Evolutionary conservation across 2,113 vertebrate species (phyloP), one percentile per base, ranked within the genome.

Genomic region (Stictonetta naevosa): DNA sequence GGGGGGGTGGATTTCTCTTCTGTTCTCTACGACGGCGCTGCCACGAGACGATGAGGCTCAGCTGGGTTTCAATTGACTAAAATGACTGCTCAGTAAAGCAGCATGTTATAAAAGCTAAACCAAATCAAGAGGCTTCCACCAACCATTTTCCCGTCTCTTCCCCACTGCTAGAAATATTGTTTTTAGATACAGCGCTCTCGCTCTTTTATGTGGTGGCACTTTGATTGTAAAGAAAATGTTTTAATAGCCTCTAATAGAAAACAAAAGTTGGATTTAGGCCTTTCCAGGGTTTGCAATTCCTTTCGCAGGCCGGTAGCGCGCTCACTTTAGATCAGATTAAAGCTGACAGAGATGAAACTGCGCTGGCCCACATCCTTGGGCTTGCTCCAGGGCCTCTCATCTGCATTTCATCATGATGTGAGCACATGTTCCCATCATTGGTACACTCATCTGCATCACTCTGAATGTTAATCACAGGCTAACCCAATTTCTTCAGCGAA

Each of bases 271-370:
- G 4, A 58, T n/a, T 83, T 83, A 87, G 93, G 79, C 89, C 97
- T 92, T 94, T 90, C 93, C 74, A 73, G 90, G 91, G 96, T 60
- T 92, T 83, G 81, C 81, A 84, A 92, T 96, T 90, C 95, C 90
- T 96, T 94, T 96, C 48, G 56, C 96, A 96, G 95, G 93, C 87
- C 20, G 11, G 92, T 88, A 92, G 78, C 67, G 66, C 34, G 76
- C 74, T 48, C 88, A 77, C 88, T 92, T 48, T 88, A 96, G 66
- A 98, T 97, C 96, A 98, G 97, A 98, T 98, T 98, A 97, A 97
- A 98, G 93, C 96, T 98, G 98, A 98, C 97, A 98, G 97, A 98
- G 97, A 98, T 97, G 95, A 98, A 98, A 97, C 97, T 80, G 90
- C 62, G 68, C 96, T 96, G 96, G 97, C 98, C 97, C 95, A 97